A percentile compares a stretch with the other conserved stretches of the same genome.
Evolutionary conservation across 2,888 invertebrate species (phyloP).

Genomic region (Sceliomorpha sp.): DNA sequence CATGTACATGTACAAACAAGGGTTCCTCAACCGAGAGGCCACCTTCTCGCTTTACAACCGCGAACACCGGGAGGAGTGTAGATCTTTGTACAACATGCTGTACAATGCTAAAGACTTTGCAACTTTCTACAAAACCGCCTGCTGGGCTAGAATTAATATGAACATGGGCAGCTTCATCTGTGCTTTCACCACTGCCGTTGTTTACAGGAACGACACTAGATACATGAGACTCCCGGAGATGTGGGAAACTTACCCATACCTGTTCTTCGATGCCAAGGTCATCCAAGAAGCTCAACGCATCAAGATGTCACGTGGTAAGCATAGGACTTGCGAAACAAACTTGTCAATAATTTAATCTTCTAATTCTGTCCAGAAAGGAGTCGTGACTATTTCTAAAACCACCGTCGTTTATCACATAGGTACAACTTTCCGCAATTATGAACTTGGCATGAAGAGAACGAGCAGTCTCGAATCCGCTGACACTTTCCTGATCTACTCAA

Average conservation of each 20-base stretch:
- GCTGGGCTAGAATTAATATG: constrained; percentile 84
- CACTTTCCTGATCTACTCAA: constrained; percentile 83
- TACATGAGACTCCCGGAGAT: constrained; percentile 86
- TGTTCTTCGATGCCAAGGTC: constrained; percentile 86
- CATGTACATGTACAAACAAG: constrained; percentile 73
- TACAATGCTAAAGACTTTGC: constrained; percentile 87
- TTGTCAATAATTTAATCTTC: constrained; percentile 2
- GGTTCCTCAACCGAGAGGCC: constrained; percentile 82
- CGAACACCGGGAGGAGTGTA: constrained; percentile 84
- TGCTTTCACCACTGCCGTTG: constrained; percentile 84
- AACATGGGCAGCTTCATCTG: constrained; percentile 87
- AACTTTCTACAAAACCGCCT: constrained; percentile 87
- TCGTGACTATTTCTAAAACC: too few relatives aligned
- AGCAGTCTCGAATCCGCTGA: constrained; percentile 66
- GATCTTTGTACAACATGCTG: constrained; percentile 85
- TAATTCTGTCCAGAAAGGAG: too few relatives aligned
- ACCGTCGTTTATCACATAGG: too few relatives aligned
- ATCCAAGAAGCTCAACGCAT: constrained; percentile 85
- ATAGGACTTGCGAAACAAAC: background rate
- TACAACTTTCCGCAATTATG: constrained; percentile 65
- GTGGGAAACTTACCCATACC: constrained; percentile 87
- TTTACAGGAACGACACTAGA: constrained; percentile 85
- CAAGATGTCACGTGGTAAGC: constrained; percentile 79
- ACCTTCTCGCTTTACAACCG: constrained; percentile 85
- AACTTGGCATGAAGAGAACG: constrained; percentile 67